phyloP scores from a whole-genome alignment of 1,140 invertebrate species.

The Drosophila sturtevanti region DNA sequence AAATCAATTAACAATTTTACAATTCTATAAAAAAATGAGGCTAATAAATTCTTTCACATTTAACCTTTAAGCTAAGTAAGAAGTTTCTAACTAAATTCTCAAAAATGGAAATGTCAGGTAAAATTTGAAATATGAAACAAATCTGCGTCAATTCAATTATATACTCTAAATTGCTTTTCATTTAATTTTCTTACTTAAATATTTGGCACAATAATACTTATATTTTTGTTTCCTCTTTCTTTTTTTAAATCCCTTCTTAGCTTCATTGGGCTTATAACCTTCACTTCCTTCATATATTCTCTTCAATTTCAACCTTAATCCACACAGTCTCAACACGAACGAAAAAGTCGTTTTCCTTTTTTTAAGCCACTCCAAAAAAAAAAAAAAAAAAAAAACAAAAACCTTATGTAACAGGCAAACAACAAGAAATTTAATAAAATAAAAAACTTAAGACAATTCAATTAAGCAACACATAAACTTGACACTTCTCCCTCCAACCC shows the following conservation, averaged over 20 bases:
- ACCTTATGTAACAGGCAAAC: slow-evolving; percentile 35
- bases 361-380: slow-evolving; percentile 23
- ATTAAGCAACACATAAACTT: slow-evolving; percentile 74
- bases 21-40: too few relatives aligned
- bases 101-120: too few relatives aligned
- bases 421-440: slow-evolving; percentile 20
- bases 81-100: background rate
- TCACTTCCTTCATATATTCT: slow-evolving; percentile 2
- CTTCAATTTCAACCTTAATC: slow-evolving; percentile 17
- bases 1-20: too few relatives aligned
- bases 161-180: background rate
- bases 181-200: background rate
- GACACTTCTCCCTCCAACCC: slow-evolving; percentile 46
- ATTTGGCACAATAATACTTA: background rate
- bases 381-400: slow-evolving; percentile 1
- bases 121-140: too few relatives aligned
- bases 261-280: background rate
- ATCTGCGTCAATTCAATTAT: background rate
- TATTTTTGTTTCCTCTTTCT: background rate
- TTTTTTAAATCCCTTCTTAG: background rate
- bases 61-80: background rate
- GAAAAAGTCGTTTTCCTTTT: background rate
- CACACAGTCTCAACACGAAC: background rate
- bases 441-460: slow-evolving; percentile 69
- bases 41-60: too few relatives aligned